These are phyloP conservation scores for Peucedramus taeniatus DNA, from an alignment of 2,113 vertebrate species.

Conservation along the genomic window DNA sequence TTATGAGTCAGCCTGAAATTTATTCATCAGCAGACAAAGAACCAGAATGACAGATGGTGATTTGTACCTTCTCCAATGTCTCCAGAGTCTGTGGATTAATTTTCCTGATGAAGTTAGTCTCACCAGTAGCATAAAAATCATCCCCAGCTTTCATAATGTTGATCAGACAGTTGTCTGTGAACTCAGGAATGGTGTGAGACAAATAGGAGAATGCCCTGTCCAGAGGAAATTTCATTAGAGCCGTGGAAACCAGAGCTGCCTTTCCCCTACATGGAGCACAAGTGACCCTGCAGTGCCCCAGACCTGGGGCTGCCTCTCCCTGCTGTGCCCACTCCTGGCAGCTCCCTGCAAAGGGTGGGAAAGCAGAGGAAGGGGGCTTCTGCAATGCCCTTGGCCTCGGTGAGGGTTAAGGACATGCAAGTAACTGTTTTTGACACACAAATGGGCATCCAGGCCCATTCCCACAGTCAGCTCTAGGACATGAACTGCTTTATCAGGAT, in stretches of 20 bases:
- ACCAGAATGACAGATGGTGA: not conserved
- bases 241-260: rapidly evolving
- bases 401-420: not conserved
- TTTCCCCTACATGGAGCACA: not conserved
- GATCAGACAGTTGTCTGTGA: slow-evolving; percentile 96
- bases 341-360: not conserved
- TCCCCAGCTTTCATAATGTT: slow-evolving; percentile 89
- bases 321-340: not conserved
- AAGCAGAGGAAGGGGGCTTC: not conserved
- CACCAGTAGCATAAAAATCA: slow-evolving; percentile 87
- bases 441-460: not conserved
- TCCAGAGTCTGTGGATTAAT: slow-evolving; percentile 85
- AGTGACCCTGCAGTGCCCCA: not conserved
- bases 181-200: slow-evolving; percentile 84
- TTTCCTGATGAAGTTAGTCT: slow-evolving; percentile 91
- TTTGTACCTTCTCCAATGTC: slow-evolving; percentile 82
- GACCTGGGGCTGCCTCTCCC: not conserved
- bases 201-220: slow-evolving; percentile 85
- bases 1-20: not conserved
- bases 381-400: not conserved
- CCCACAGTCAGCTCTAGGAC: not conserved
- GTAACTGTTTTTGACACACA: not conserved
- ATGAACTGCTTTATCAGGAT: not conserved
- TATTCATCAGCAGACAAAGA: not conserved
- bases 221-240: not conserved